Base-by-base conservation (phyloP, 1,140 invertebrate species). In the Trinorchestia longiramus region DNA sequence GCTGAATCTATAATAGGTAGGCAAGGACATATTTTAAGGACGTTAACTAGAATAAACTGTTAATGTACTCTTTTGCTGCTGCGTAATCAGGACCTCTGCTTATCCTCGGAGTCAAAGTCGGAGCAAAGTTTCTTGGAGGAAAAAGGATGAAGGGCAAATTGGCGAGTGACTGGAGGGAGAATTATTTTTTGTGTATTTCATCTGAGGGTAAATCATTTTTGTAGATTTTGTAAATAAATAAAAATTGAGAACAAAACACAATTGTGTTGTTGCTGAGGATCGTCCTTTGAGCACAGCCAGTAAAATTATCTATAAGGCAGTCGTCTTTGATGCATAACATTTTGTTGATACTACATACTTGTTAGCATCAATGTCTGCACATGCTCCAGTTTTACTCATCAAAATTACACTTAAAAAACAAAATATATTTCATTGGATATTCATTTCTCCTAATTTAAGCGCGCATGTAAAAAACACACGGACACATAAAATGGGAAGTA, bases 271-370 rank as follows among this genome's bases (percentile, higher is more conserved):
- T 90, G 43, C 41, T 90, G 43, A 90, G 88, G 88, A 90, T 90
- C 41, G 6, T 90, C 88, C n/a, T 90, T 90, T 90, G 88, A 90
- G 88, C 88, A 90, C 88, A 90, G 41, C 88, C 88, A 90, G 88
- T 42, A 17, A 43, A 90, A 90, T 77, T 77, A 77, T 77, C 28
- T 77, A 77, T 36, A 77, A 77, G 62, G 62, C 62, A 77, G 62
- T 77, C 62, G 62, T 77, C 62, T 77, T 77, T 15, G 62, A 77
- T 77, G 62, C 62, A 77, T 28, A 36, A 53, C 47, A 53, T 53
- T 53, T 77, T 77, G 62, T 77, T 3, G 62, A 36, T 36, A 77
- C 28, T 15, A 77, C 62, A 77, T 36, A 23, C 28, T 23, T 36
- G 11, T 28, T 28, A 36, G 62, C 28, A 36, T 77, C 47, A 77